Conservation (phyloP, 2,113 vertebrate genomes). For the cat (Felis catus) region F.catus_Fca126_mat1.0 CM031415.1:16510001-16510500, state of each 20-base stretch:
- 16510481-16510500: background rate
- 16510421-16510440: background rate
- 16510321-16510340: background rate
- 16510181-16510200: background rate
- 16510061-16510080: background rate
- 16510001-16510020: background rate
- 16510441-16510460: background rate
- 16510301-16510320: background rate
- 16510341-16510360: background rate
- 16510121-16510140: background rate
- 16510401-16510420: background rate
- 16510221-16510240: background rate
- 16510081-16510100: background rate
- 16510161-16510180: background rate
- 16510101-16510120: background rate
- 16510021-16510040: background rate
- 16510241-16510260: background rate
- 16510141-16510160: background rate
- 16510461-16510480: background rate
- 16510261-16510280: accelerated
- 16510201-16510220: background rate
- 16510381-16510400: background rate
- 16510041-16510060: background rate
- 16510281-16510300: background rate
- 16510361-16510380: background rate